A percentile compares a stretch with the other conserved stretches of the same genome.
Evolutionary conservation across 1,140 invertebrate species (phyloP).

Genomic region (Drosophila nigromelanica): DNA sequence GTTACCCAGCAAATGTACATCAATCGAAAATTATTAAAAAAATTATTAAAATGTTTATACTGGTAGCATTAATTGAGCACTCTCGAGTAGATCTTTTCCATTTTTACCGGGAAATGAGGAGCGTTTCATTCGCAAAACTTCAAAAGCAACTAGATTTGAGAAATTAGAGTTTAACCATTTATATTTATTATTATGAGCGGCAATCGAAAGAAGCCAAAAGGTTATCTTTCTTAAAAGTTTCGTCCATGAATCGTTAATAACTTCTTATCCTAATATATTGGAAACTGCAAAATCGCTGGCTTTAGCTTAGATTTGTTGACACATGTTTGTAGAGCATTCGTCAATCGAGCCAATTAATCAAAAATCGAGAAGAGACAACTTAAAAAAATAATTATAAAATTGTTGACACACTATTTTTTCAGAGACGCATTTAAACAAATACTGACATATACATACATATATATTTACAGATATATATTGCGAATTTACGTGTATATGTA

Average conservation of each 20-base stretch:
- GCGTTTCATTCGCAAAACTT: too few relatives aligned
- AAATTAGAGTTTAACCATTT: not conserved
- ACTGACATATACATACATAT: constrained; percentile 61
- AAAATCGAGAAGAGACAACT: constrained; percentile 42
- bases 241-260: constrained; percentile 21
- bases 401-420: constrained; percentile 67
- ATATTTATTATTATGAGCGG: not conserved
- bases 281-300: constrained; percentile 33
- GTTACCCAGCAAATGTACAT: too few relatives aligned
- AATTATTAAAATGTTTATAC: too few relatives aligned
- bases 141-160: not conserved
- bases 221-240: constrained; percentile 5
- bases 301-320: constrained; percentile 54
- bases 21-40: too few relatives aligned
- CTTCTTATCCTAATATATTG: constrained; percentile 44
- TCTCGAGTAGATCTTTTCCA: too few relatives aligned
- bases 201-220: constrained; percentile 4
- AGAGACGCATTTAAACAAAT: constrained; percentile 76
- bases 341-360: constrained; percentile 52
- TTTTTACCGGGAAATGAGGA: too few relatives aligned
- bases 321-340: constrained; percentile 40
- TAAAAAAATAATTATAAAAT: constrained; percentile 18
- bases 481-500: constrained; percentile 49
- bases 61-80: too few relatives aligned
- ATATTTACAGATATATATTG: constrained; percentile 49